These are phyloP conservation scores for Spodoptera exigua DNA, from an alignment of 2,888 invertebrate genomes.

Conservation along the genomic window DNA sequence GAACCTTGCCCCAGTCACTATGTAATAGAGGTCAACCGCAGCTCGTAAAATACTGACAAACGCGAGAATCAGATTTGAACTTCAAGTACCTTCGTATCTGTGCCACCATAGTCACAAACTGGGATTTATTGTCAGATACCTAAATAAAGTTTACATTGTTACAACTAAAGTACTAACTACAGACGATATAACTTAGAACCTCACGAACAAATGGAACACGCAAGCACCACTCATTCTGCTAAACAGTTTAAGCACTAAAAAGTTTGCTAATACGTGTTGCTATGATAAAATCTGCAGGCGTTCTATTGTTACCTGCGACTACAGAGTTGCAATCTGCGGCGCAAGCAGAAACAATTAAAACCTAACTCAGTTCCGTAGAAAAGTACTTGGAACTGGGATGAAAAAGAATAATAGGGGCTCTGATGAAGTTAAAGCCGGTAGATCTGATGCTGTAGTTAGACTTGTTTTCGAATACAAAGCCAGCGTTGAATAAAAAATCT, in stretches of 20 bases:
- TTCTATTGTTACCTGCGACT: conserved; percentile 39
- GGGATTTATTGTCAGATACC: conserved; percentile 14
- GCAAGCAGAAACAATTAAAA: conserved; percentile 36
- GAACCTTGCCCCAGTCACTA: too few species aligned
- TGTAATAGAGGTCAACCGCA: too few species aligned
- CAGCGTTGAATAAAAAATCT: too few species aligned
- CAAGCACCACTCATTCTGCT: conserved; percentile 46
- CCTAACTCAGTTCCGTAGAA: conserved; percentile 32
- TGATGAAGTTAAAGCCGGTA: conserved; percentile 29
- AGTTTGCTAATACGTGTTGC: conserved; percentile 59
- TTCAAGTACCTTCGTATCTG: conserved; percentile 4
- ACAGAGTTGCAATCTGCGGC: conserved; percentile 39
- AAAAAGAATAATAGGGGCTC: conserved; percentile 34
- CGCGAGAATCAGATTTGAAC: too few species aligned
- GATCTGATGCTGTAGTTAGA: neutral
- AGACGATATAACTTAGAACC: conserved; percentile 34
- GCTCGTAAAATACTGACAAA: too few species aligned
- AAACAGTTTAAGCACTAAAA: conserved; percentile 55
- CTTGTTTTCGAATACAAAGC: neutral
- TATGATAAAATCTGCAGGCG: conserved; percentile 63
- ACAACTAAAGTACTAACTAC: conserved; percentile 23
- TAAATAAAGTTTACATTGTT: conserved; percentile 34
- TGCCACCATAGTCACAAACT: conserved; percentile 21
- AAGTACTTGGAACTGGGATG: conserved; percentile 16
- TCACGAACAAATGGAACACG: conserved; percentile 34